A percentile compares a stretch with the other conserved stretches of the same genome.
phyloP scores from a whole-genome alignment of 2,113 vertebrate genomes.

The Chionis minor region DNA sequence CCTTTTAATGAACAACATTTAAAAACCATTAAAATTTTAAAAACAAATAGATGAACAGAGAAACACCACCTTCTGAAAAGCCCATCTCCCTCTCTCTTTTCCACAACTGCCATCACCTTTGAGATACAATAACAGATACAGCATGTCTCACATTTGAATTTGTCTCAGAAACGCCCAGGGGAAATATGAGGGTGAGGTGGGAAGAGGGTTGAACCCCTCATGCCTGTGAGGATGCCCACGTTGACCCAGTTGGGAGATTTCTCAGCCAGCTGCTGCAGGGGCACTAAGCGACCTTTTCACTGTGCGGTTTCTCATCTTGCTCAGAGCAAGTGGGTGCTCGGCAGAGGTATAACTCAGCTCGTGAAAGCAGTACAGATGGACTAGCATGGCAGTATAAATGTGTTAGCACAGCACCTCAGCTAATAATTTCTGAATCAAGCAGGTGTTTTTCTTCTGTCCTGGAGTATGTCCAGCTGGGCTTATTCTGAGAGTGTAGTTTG shows the following conservation, averaged over 20 bases:
- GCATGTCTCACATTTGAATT: not conserved
- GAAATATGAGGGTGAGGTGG: not conserved
- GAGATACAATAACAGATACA: not conserved
- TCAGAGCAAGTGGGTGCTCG: fast-evolving
- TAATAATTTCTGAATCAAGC: not conserved
- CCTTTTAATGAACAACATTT: not conserved
- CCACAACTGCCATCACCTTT: not conserved
- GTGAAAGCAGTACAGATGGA: not conserved
- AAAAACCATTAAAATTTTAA: not conserved
- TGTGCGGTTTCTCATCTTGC: not conserved
- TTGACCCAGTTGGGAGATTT: not conserved
- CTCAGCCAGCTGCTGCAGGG: not conserved
- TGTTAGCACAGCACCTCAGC: not conserved
- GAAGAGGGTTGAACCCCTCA: not conserved
- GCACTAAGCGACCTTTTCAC: fast-evolving
- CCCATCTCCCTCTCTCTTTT: not conserved
- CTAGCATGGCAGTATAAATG: not conserved
- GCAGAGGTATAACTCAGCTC: not conserved
- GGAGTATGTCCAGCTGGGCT: not conserved
- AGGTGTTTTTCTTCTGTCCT: not conserved
- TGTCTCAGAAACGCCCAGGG: not conserved
- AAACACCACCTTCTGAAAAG: not conserved
- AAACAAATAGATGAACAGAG: not conserved
- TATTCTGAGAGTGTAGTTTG: fast-evolving
- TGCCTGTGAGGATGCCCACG: not conserved